These are phyloP conservation scores for Augochlorella aurata DNA, from an alignment of 2,888 invertebrate genomes.

Conservation along the genomic window DNA sequence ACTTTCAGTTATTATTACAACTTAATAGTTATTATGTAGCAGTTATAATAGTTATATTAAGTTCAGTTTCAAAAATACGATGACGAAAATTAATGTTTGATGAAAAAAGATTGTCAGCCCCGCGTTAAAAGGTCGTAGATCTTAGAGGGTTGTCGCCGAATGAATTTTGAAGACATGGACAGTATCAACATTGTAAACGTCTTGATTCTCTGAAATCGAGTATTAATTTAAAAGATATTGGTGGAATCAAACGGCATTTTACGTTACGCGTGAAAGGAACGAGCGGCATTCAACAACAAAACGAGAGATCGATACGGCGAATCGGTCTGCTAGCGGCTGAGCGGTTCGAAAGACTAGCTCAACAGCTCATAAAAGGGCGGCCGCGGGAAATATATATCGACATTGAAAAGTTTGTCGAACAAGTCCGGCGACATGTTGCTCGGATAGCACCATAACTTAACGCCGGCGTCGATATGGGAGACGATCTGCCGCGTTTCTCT, in stretches of 20 bases:
- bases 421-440: slow-evolving; percentile 79
- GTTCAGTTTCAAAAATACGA: too few species aligned
- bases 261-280: slow-evolving; percentile 17
- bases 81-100: too few species aligned
- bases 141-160: too few species aligned
- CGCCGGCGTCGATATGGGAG: slow-evolving; percentile 74
- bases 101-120: too few species aligned
- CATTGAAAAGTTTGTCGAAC: slow-evolving; percentile 81
- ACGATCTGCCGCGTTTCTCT: slow-evolving; percentile 35
- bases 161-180: too few species aligned
- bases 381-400: slow-evolving; percentile 75
- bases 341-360: slow-evolving; percentile 62
- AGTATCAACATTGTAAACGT: too few species aligned
- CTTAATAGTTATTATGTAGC: too few species aligned
- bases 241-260: slow-evolving; percentile 30
- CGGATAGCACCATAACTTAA: slow-evolving; percentile 80
- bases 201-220: background rate
- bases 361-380: slow-evolving; percentile 75
- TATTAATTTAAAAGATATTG: background rate
- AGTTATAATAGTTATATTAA: too few species aligned
- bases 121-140: too few species aligned
- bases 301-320: slow-evolving; percentile 61
- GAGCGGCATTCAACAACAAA: slow-evolving; percentile 5
- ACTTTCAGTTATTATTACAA: too few species aligned
- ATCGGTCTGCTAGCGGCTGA: slow-evolving; percentile 60